Percentiles rank a stretch among this genome's conserved stretches.
Evolutionary conservation across 2,888 invertebrate genomes (phyloP).

Genomic region (Drosophila lutescens): DNA sequence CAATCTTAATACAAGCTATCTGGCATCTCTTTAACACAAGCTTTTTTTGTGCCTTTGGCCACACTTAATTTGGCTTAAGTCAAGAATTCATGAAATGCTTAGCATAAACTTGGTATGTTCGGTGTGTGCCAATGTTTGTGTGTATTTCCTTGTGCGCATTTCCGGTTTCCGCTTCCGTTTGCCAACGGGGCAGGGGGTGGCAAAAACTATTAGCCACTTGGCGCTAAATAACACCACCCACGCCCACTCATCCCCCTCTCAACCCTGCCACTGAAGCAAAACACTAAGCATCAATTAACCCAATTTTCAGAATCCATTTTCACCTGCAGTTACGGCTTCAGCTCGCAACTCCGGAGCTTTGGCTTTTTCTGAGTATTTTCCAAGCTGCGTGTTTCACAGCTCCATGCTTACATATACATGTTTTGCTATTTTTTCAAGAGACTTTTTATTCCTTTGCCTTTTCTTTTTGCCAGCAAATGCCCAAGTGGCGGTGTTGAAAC

Average conservation of each 20-base stretch:
- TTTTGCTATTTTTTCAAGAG: slow-evolving; percentile 21
- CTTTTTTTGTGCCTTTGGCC: not conserved
- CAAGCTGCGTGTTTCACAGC: slow-evolving; percentile 47
- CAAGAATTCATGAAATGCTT: not conserved
- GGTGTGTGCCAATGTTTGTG: slow-evolving; percentile 40
- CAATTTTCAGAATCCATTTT: slow-evolving; percentile 80
- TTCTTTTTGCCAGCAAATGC: slow-evolving; percentile 23
- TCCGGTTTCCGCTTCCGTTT: slow-evolving; percentile 74
- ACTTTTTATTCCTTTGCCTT: slow-evolving; percentile 7
- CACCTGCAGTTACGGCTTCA: slow-evolving; percentile 60
- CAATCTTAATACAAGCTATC: not conserved
- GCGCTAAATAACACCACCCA: slow-evolving; percentile 75
- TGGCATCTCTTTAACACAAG: not conserved
- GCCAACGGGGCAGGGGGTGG: slow-evolving; percentile 25
- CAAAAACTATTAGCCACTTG: slow-evolving; percentile 76
- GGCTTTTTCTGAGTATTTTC: slow-evolving; percentile 34
- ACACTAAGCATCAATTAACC: slow-evolving; percentile 80
- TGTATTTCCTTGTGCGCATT: slow-evolving; percentile 75
- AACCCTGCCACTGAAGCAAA: slow-evolving; percentile 29
- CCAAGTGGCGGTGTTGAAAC: slow-evolving; percentile 39
- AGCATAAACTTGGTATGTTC: slow-evolving; percentile 10
- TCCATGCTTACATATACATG: slow-evolving; percentile 32
- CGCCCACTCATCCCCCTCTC: slow-evolving; percentile 15
- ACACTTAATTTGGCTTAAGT: not conserved
- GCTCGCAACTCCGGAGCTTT: slow-evolving; percentile 36